Evolutionary conservation across 2,797 vertebrate genomes (phyloP).

Genomic region (Carcharodon carcharias): DNA sequence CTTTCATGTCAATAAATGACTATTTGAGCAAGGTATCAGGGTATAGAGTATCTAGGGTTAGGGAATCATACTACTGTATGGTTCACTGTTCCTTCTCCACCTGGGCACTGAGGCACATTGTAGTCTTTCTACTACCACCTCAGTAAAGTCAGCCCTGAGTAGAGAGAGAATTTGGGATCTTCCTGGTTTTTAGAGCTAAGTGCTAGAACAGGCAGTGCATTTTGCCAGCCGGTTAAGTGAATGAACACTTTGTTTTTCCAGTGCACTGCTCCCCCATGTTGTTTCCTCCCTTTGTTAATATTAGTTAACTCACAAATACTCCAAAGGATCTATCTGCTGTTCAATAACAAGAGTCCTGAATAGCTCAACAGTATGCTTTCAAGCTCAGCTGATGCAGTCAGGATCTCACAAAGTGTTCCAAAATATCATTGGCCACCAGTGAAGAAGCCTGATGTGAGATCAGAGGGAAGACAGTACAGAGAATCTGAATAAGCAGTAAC

Average conservation of each 20-base stretch:
- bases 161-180: background rate
- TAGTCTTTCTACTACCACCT: background rate
- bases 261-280: background rate
- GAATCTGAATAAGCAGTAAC: background rate
- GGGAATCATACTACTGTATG: background rate
- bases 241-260: background rate
- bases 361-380: background rate
- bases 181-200: background rate
- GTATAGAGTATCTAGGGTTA: background rate
- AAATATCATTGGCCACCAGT: background rate
- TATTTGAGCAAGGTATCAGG: background rate
- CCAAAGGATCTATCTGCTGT: no score
- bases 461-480: background rate
- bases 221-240: background rate
- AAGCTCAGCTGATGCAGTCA: background rate
- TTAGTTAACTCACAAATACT: background rate
- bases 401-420: background rate
- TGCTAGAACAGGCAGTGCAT: background rate
- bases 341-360: background rate
- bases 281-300: background rate
- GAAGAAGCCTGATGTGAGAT: background rate
- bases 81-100: background rate
- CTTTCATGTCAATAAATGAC: background rate
- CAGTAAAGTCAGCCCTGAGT: background rate
- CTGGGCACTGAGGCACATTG: background rate